These are phyloP conservation scores for Spodoptera exigua DNA, from an alignment of 2,888 invertebrate species.

Conservation along the genomic window DNA sequence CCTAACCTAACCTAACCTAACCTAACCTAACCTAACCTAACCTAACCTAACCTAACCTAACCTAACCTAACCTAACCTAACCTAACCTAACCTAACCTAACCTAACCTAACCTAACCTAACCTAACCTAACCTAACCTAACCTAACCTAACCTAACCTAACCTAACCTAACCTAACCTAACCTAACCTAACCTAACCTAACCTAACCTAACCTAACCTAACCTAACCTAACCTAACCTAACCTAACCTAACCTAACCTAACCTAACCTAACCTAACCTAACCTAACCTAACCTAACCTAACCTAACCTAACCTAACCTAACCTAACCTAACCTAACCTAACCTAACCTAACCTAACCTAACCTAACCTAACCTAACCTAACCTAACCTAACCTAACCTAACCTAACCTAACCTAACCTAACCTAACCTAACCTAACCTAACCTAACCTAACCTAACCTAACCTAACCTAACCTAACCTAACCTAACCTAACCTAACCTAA, in stretches of 20 bases:
- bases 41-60: constrained; percentile 13
- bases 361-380: constrained; percentile 33
- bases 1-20: constrained; percentile 9
- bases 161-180: constrained; percentile 16
- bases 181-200: constrained; percentile 14
- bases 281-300: constrained; percentile 10
- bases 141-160: constrained; percentile 17
- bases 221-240: constrained; percentile 13
- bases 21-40: constrained; percentile 22
- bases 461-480: constrained; percentile 30
- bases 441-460: constrained; percentile 39
- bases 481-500: constrained; percentile 28
- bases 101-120: constrained; percentile 16
- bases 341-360: constrained; percentile 36
- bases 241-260: constrained; percentile 15
- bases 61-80: constrained; percentile 12
- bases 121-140: constrained; percentile 21
- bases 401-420: constrained; percentile 18
- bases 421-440: constrained; percentile 33
- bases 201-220: constrained; percentile 12
- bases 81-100: constrained; percentile 19
- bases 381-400: constrained; percentile 39
- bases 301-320: constrained; percentile 29
- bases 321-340: constrained; percentile 32
- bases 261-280: constrained; percentile 17